Base-by-base conservation (phyloP, 2,113 vertebrate genomes). In the Scolopax mira region DNA sequence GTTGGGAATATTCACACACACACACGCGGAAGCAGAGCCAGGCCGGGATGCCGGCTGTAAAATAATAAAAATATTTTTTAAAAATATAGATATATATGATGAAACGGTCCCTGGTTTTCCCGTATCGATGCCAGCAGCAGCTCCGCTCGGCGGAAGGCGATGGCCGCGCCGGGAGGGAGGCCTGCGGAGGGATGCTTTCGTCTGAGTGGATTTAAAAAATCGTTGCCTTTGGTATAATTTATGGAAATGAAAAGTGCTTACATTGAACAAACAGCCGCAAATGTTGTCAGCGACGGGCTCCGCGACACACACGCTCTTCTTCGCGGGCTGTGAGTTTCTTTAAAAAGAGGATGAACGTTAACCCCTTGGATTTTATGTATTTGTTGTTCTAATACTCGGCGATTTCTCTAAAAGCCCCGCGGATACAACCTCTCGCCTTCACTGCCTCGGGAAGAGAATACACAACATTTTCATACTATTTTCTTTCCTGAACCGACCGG, bases 211-310 rank as follows among this genome's bases (percentile, higher is more conserved):
- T 97, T 97, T 97, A 85, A 88, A 96, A 97, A 97, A 87, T 85
- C 96, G 86, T 97, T 97, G 96, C 95, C 90, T 83, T 88, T 92
- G 96, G 97, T 94, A 95, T 97, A 96, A 95, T 98, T 97, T 97
- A 97, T 97, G 96, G 98, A 97, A 97, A 98, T 94, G 90, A 84
- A 94, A 97, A 98, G 91, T 89, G 95, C 88, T 96, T 95, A 92
- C 81, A 87, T 94, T 94, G 97, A 97, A 97, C 88, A 92, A 93
- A 92, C 74, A 90, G 67, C 89, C 64, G 72, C 55, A 95, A 96
- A 94, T 57, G 89, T 95, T 89, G 93, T 87, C 93, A 66, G 78
- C 5, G 91, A 79, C 85, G 90, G 78, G 57, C 42, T 88, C 74
- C 35, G 69, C 52, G 13, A 58, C 80, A 67, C 85, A 84, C 9